Conservation (phyloP, 2,113 vertebrate genomes). For the Boulengeromyrus knoepffleri region DNA sequence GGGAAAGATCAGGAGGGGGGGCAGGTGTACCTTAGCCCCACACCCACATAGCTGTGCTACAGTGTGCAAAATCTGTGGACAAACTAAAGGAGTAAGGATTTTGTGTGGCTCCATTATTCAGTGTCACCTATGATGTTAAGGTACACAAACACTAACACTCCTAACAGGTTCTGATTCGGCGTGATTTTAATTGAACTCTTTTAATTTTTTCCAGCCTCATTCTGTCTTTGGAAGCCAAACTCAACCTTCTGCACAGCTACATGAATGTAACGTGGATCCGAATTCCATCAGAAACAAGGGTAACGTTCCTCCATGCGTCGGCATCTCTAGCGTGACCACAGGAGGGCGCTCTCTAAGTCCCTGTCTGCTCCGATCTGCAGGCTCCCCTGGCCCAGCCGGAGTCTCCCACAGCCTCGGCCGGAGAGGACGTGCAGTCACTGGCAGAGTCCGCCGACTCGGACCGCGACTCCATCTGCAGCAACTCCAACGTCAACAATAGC, state of each 20-base stretch:
- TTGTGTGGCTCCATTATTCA: neutral
- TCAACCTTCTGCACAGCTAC: slow-evolving; percentile 96
- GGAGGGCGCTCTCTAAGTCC: slow-evolving; percentile 10
- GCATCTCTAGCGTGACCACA: neutral
- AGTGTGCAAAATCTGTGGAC: neutral
- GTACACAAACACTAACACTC: neutral
- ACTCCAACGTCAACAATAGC: slow-evolving; percentile 86
- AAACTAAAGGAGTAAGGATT: neutral
- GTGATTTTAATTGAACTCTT: slow-evolving; percentile 18
- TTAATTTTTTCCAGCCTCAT: slow-evolving; percentile 72
- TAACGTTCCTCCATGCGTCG: slow-evolving; percentile 37
- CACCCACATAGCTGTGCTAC: neutral
- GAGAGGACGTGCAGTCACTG: slow-evolving; percentile 93
- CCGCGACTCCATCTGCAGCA: slow-evolving; percentile 93
- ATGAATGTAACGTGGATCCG: slow-evolving; percentile 99
- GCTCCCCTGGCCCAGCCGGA: slow-evolving; percentile 96
- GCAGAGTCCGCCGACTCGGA: slow-evolving; percentile 96
- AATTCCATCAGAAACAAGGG: slow-evolving; percentile 96
- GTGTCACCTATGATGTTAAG: neutral
- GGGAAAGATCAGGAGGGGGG: neutral
- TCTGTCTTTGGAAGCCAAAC: slow-evolving; percentile 95
- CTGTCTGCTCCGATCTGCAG: slow-evolving; percentile 46
- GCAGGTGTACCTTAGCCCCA: neutral
- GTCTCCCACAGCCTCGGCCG: slow-evolving; percentile 91
- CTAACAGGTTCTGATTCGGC: neutral